Evolutionary conservation across 92 coral and sea anemone species (phyloP), one percentile per base, ranked within the genome.

Genomic region (Hydrozoanthus gracilis): DNA sequence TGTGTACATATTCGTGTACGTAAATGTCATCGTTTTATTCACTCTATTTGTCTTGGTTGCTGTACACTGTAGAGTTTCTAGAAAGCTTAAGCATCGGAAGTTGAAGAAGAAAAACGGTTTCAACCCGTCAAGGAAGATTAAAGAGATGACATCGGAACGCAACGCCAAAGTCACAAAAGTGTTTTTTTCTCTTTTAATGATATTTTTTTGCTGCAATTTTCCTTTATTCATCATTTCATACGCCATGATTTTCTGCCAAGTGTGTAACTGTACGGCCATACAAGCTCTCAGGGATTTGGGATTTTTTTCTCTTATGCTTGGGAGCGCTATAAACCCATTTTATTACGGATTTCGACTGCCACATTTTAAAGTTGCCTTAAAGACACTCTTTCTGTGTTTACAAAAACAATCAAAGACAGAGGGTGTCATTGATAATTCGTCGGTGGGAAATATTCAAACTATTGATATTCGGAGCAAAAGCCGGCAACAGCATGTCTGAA

Each of bases 261-360:
- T 48, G 4, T 92, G 93, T 51, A 78, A 71, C 83, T 94, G 98
- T 76, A 20, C 35, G 44, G 72, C 92, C 3, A 71, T 87, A 50
- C 98, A 94, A 47, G 77, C 91, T 17, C 77, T 94, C 48, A 86
- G 98, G 74, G 98, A 94, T 80, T 27, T 94, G 7, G 91, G 91
- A 71, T 90, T 94, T 58, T 17, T 92, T 15, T 88, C 88, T 9
- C 87, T 94, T 3, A 68, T 94, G 71, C 76, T 94, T 70, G 93
- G 95, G 16, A 90, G 93, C 60, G 89, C 95, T 4, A 86, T 94
- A 13, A 94, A 94, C 48, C 98, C 98, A 7, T 92, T 94, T 64
- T 77, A 92, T n/a, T 94, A 92, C 58, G 92, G 95, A 0, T 86
- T 89, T 65, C 89, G 98, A 12, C 85, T 94, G 27, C 95, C 93